These are phyloP conservation scores for Brachynemurus nebulosus DNA, from an alignment of 2,888 invertebrate species.

Conservation along the genomic window DNA sequence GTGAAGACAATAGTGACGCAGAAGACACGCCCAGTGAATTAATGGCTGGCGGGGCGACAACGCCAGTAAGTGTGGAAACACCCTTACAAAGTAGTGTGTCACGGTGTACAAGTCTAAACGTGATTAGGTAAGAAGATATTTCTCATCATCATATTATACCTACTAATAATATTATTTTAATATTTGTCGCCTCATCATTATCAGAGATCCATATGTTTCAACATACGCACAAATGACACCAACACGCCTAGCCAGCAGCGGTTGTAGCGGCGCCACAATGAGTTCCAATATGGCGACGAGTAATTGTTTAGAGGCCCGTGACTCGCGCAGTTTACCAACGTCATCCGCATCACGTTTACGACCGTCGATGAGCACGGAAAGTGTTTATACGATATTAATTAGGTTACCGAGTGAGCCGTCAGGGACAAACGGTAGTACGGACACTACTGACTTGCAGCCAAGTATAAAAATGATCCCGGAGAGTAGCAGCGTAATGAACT, in stretches of 20 bases:
- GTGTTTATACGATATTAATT: conserved; percentile 87
- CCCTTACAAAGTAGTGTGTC: conserved; percentile 77
- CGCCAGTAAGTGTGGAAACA: conserved; percentile 73
- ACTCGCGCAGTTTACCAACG: conserved; percentile 49
- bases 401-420: conserved; percentile 51
- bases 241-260: conserved; percentile 9
- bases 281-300: conserved; percentile 1
- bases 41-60: conserved; percentile 52
- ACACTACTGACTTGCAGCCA: conserved; percentile 35
- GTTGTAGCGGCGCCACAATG: conserved; percentile 23
- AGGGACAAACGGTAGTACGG: conserved; percentile 36
- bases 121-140: conserved; percentile 38
- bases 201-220: conserved; percentile 48
- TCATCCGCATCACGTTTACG: conserved; percentile 45
- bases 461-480: conserved; percentile 78
- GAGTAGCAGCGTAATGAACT: conserved; percentile 30
- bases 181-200: not conserved
- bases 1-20: conserved; percentile 67
- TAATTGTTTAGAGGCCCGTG: conserved; percentile 31
- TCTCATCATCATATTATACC: not conserved
- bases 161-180: not conserved
- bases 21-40: conserved; percentile 64
- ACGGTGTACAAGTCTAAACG: conserved; percentile 72
- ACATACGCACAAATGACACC: conserved; percentile 14
- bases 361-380: conserved; percentile 51